Conservation (phyloP, 2,888 invertebrate genomes). For the Hydrotaea cyrtoneurina region DNA sequence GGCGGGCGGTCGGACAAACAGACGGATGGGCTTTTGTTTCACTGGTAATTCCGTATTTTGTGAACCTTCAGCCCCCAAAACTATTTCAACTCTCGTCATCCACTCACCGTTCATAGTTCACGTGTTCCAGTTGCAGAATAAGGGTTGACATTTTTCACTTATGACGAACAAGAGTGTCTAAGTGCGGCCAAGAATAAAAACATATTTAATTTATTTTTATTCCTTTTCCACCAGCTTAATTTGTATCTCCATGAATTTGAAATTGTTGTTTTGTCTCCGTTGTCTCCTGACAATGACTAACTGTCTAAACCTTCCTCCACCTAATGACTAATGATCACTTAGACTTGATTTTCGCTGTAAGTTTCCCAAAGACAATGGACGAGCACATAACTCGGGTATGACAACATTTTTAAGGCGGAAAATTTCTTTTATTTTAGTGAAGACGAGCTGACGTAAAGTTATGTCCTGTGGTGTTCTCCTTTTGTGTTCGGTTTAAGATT, state of each 20-base stretch:
- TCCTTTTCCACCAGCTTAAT: slow-evolving; percentile 19
- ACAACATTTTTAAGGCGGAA: neutral
- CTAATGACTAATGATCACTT: slow-evolving; percentile 24
- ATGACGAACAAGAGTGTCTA: neutral
- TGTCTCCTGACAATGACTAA: neutral
- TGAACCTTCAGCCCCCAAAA: slow-evolving; percentile 28
- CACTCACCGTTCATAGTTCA: slow-evolving; percentile 14
- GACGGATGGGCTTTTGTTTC: neutral
- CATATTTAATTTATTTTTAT: slow-evolving; percentile 21
- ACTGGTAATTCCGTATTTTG: neutral
- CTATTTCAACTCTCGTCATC: slow-evolving; percentile 28
- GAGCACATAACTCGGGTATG: neutral
- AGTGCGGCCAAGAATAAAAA: neutral
- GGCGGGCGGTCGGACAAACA: neutral
- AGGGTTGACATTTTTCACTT: slow-evolving; percentile 51
- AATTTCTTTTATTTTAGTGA: no score
- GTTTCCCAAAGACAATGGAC: neutral
- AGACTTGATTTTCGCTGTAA: neutral
- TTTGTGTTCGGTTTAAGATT: no score
- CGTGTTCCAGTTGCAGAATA: slow-evolving; percentile 51
- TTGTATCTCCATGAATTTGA: slow-evolving; percentile 18
- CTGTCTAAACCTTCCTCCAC: neutral
- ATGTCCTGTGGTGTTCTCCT: no score
- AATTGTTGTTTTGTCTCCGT: neutral
- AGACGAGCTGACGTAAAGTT: no score